Conservation (phyloP, 2,797 vertebrate species). For the Sternotherus odoratus region DNA sequence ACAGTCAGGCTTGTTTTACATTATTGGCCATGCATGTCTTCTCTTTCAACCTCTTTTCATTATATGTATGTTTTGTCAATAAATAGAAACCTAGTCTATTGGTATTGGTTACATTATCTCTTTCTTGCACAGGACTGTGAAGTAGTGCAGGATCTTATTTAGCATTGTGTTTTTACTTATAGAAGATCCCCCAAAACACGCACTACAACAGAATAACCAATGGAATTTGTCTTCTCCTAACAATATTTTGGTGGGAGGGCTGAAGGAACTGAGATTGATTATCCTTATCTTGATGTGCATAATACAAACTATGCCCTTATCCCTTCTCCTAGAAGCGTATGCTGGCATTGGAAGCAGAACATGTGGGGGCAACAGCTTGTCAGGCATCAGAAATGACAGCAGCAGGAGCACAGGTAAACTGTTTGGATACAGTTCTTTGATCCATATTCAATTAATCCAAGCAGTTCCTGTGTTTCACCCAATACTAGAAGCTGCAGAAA, state of each 20-base stretch:
- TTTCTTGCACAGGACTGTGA: not conserved
- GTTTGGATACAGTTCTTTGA: slow-evolving; percentile 58
- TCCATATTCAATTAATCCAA: slow-evolving; percentile 58
- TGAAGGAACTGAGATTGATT: slow-evolving; percentile 28
- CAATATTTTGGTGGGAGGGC: not conserved
- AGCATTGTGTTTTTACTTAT: not conserved
- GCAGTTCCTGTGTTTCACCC: not conserved
- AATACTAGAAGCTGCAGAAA: not conserved
- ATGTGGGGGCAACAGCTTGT: slow-evolving; percentile 66
- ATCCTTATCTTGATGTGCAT: slow-evolving; percentile 46
- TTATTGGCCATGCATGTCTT: not conserved
- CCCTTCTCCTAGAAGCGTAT: slow-evolving; percentile 19
- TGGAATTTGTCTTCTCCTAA: not conserved
- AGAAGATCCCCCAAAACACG: not conserved
- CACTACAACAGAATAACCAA: not conserved
- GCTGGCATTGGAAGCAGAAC: slow-evolving; percentile 59
- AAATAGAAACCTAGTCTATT: slow-evolving; percentile 42
- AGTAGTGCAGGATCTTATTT: not conserved
- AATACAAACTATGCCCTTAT: slow-evolving; percentile 43
- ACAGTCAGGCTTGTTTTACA: not conserved
- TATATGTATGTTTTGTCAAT: slow-evolving; percentile 3
- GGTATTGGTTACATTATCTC: not conserved
- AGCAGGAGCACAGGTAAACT: slow-evolving; percentile 40
- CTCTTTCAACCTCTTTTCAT: slow-evolving; percentile 12
- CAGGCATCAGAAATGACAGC: slow-evolving; percentile 65